These are phyloP conservation scores for Holothuria scabra DNA, from an alignment of 53 echinoderm and acorn worm species.

Conservation along the genomic window DNA sequence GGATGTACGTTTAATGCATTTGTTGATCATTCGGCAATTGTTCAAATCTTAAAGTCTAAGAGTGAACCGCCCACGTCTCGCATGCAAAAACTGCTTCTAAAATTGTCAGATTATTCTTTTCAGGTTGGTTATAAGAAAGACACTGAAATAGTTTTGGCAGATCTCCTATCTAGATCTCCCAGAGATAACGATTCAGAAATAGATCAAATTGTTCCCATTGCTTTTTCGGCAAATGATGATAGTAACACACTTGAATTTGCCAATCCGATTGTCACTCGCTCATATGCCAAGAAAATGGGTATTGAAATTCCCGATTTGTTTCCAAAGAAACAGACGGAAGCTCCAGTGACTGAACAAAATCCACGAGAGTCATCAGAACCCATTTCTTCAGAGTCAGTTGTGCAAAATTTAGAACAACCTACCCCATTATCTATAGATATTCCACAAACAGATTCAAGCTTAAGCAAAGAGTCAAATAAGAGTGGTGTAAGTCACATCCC, in stretches of 20 bases:
- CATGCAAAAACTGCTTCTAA: constrained; percentile 47
- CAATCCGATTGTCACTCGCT: constrained; percentile 16
- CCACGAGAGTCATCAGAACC: neutral
- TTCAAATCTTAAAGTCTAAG: constrained; percentile 58
- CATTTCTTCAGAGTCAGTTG: neutral
- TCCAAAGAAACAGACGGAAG: neutral
- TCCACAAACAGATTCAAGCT: neutral
- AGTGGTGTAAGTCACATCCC: neutral
- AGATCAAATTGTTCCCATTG: neutral
- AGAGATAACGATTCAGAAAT: constrained; percentile 30
- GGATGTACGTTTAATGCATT: constrained; percentile 10
- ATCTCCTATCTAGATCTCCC: constrained; percentile 36
- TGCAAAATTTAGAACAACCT: neutral
- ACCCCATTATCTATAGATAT: neutral
- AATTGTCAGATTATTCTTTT: constrained; percentile 57
- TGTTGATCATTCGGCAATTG: constrained; percentile 20
- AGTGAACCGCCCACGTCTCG: constrained; percentile 48
- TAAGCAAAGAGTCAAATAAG: neutral
- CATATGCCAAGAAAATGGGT: constrained; percentile 5
- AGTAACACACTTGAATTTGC: neutral
- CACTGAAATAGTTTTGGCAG: constrained; percentile 60
- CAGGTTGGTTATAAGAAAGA: constrained; percentile 62
- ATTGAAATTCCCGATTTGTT: constrained; percentile 1
- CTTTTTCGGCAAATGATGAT: constrained; percentile 11
- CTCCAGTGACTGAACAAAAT: neutral